phyloP scores from a whole-genome alignment of 2,113 vertebrate genomes.

The Apistogramma diplotaenia region DNA sequence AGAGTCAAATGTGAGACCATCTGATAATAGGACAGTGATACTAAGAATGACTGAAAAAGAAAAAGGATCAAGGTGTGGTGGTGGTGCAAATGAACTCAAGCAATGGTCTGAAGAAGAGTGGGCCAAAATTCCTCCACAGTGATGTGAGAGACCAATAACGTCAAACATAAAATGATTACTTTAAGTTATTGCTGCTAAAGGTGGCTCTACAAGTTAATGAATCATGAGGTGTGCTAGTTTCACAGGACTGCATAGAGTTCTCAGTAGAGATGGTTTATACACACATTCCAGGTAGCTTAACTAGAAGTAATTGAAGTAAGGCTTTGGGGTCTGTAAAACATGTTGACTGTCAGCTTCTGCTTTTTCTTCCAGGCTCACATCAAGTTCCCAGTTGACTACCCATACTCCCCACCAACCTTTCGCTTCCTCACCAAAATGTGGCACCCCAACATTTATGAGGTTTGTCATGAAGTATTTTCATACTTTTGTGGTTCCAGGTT shows the following conservation, averaged over 20 bases:
- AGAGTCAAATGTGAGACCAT: background rate
- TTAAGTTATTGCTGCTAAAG: too few species aligned
- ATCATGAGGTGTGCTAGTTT: too few species aligned
- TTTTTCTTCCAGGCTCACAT: slow-evolving; percentile 87
- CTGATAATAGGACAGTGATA: background rate
- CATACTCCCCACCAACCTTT: slow-evolving; percentile 97
- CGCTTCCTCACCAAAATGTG: slow-evolving; percentile 99
- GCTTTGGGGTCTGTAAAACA: background rate
- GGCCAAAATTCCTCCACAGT: background rate
- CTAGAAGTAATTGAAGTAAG: background rate
- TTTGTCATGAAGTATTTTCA: slow-evolving; percentile 43
- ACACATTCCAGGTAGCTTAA: background rate
- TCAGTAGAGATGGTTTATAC: too few species aligned
- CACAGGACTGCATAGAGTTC: too few species aligned
- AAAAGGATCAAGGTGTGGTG: background rate
- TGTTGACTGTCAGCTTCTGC: slow-evolving; percentile 3
- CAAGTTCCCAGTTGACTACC: slow-evolving; percentile 98
- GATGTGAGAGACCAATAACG: too few species aligned
- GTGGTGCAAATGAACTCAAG: background rate
- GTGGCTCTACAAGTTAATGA: too few species aligned
- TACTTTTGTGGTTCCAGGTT: background rate
- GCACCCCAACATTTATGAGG: slow-evolving; percentile 99
- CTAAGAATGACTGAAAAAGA: background rate
- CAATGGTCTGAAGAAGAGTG: background rate
- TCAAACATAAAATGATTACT: too few species aligned